Evolutionary conservation across 2,888 invertebrate genomes (phyloP).

Genomic region (Pristionchus entomophagus): DNA sequence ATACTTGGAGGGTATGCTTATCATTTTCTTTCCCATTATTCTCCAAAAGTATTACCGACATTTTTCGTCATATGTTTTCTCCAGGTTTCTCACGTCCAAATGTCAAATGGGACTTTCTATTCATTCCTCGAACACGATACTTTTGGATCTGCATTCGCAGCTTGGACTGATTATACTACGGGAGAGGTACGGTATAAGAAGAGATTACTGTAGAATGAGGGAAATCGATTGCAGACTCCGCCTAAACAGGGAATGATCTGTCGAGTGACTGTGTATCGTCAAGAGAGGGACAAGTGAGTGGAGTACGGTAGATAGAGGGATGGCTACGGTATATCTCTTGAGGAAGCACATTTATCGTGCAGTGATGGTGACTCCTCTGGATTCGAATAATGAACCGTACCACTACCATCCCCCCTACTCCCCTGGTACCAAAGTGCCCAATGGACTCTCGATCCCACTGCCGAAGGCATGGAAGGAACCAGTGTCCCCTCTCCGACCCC

Average conservation of each 20-base stretch:
- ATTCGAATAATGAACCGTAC: background rate
- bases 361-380: conserved; percentile 42
- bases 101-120: conserved; percentile 6
- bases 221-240: background rate
- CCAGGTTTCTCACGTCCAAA: conserved; percentile 43
- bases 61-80: background rate
- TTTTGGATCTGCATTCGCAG: conserved; percentile 46
- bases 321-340: too few relatives aligned
- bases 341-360: conserved; percentile 45
- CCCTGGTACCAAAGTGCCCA: background rate
- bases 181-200: conserved; percentile 16
- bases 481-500: background rate
- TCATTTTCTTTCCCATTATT: too few relatives aligned
- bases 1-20: conserved; percentile 42
- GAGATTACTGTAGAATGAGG: background rate
- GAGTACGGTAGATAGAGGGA: background rate
- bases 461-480: conserved; percentile 36
- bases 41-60: too few relatives aligned
- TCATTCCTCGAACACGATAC: conserved; percentile 29
- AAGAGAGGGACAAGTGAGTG: conserved; percentile 43
- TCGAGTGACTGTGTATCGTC: conserved; percentile 41
- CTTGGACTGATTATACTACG: conserved; percentile 41
- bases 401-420: conserved; percentile 28
- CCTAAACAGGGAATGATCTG: conserved; percentile 11
- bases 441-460: background rate